Conservation (phyloP, 1,140 invertebrate genomes). For the Alviniconcha marisindica region DNA sequence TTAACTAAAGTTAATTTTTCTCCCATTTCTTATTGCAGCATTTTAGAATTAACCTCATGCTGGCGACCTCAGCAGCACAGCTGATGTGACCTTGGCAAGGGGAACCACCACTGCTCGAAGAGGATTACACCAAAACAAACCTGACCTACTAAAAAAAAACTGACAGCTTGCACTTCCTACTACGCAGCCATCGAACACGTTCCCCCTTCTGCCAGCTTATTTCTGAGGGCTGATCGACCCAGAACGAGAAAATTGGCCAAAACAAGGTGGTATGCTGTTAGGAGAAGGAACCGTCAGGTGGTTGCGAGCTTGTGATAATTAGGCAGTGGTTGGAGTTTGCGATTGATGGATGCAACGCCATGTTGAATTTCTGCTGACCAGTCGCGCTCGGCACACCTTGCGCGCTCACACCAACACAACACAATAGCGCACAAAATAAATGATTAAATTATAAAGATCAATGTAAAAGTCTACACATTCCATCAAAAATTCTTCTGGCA, state of each 20-base stretch:
- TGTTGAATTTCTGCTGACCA: slow-evolving; percentile 53
- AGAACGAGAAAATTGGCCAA: background rate
- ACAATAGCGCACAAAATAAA: background rate
- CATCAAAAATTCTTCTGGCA: background rate
- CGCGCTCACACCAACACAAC: background rate
- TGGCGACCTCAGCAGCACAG: background rate
- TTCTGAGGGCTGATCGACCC: background rate
- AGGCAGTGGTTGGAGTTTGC: slow-evolving; percentile 42
- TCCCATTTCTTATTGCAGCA: no score
- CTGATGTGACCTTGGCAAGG: slow-evolving; percentile 31
- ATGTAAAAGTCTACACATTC: background rate
- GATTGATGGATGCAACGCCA: slow-evolving; percentile 43
- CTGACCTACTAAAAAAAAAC: slow-evolving; percentile 49
- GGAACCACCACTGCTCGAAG: slow-evolving; percentile 30
- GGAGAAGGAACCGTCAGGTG: slow-evolving; percentile 17
- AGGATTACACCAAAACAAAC: slow-evolving; percentile 45
- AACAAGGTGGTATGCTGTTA: background rate
- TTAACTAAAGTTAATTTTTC: no score
- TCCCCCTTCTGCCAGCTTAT: background rate
- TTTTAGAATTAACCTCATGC: no score
- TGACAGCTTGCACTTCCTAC: slow-evolving; percentile 52
- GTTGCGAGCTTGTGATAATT: slow-evolving; percentile 43
- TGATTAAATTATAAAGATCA: slow-evolving; percentile 5
- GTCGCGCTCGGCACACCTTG: slow-evolving; percentile 23
- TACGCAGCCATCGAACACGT: background rate